Base-by-base conservation (phyloP, 2,113 vertebrate species). In the Ivindomyrus marchei region DNA sequence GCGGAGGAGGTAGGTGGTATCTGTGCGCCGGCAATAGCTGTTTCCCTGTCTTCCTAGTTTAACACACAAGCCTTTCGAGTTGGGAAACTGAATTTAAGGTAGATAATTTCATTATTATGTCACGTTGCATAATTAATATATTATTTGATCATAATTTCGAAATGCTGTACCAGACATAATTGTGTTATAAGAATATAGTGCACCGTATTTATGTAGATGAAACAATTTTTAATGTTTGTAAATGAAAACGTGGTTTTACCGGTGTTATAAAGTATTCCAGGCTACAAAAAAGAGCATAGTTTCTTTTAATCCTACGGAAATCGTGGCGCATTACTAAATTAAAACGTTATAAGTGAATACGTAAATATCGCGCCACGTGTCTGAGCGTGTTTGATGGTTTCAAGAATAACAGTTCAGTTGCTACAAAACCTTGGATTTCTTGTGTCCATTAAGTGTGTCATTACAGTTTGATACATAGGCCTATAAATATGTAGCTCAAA, bases 11-110 rank as follows among this genome's bases (percentile, higher is more conserved):
- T 88, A 90, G 90, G 90, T 92, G 91, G 39, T 86, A 3, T 47
- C 74, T 87, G 88, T 11, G 24, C 21, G 89, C 89, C 36, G 56
- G 56, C 87, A 58, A 77, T 93, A 94, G 94, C 94, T 93, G 87
- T 19, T 10, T 8, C 3, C 42, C 88, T 70, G 90, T 42, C 7
- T 58, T 89, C 52, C 36, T 5, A 2, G 31, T 36, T 36, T 47
- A 70, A 27, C 3, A 70, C 10, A 70, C 62, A 27, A 31, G 10
- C 10, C 9, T 27, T 74, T 52, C 21, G 7, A 42, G 8, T 74
- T 53, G 83, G 83, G 88, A 83, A 85, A 85, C 83, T 47, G 42
- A 85, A 85, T 85, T 70, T 45, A 47, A 45, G 83, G 45, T 85
- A 85, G 19, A 85, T 24, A 47, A 85, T 85, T 46, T 85, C 3